Evolutionary conservation across 2,888 invertebrate genomes (phyloP).

Genomic region (Drosophila emarginata): DNA sequence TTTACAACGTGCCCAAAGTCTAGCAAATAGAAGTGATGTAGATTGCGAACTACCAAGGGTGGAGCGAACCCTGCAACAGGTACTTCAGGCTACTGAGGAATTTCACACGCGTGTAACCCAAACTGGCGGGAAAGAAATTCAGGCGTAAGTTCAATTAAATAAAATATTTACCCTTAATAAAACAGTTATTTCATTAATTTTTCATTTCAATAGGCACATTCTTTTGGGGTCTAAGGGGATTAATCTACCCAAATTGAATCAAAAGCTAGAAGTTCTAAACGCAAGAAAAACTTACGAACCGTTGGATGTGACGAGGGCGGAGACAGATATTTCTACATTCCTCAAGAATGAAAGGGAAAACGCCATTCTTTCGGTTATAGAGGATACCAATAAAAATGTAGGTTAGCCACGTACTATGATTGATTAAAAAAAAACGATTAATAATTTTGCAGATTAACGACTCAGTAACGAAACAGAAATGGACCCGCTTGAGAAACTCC

Average conservation of each 20-base stretch:
- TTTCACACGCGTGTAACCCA: conserved; percentile 93
- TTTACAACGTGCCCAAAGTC: conserved; percentile 95
- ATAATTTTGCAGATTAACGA: conserved; percentile 84
- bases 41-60: conserved; percentile 92
- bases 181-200: not conserved
- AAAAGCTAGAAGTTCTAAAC: conserved; percentile 94
- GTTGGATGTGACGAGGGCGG: conserved; percentile 91
- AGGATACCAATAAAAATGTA: conserved; percentile 93
- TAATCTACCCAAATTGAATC: conserved; percentile 95
- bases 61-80: conserved; percentile 94
- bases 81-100: conserved; percentile 94
- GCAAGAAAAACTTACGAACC: conserved; percentile 93
- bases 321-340: conserved; percentile 96
- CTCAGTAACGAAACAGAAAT: conserved; percentile 87
- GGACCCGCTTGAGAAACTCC: conserved; percentile 92
- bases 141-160: conserved; percentile 86
- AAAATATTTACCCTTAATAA: not conserved
- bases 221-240: conserved; percentile 95
- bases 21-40: conserved; percentile 93
- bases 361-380: conserved; percentile 94
- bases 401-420: conserved; percentile 43
- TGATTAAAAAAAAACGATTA: not conserved
- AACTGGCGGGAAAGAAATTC: conserved; percentile 92
- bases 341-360: conserved; percentile 96
- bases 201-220: conserved; percentile 86